Evolutionary conservation across 1,140 invertebrate genomes (phyloP), one percentile per base, ranked within the genome.

Genomic region (Globodera rostochiensis): DNA sequence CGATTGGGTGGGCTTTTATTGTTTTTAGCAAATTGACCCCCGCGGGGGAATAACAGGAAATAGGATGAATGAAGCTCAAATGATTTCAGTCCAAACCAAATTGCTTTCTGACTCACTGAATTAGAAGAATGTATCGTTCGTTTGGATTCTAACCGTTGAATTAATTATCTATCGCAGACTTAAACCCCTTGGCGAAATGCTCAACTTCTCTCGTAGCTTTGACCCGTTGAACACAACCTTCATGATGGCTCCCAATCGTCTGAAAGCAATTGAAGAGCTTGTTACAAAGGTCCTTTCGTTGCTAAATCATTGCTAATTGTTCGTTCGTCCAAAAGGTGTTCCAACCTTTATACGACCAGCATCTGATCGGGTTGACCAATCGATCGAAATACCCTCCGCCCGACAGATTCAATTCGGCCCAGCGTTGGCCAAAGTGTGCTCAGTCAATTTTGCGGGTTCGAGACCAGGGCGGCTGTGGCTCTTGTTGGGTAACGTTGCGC

Each of bases 401-500:
- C 7, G 46, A 71, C 25, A 11, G 67, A 46, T 81, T 81, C 74
- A 81, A 79, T 45, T 74, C 75, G 3, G 80, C 80, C 5, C 71
- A 78, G 60, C 46, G 80, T 11, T 81, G 80, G 80, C 47, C 70
- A 4, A 74, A 81, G 21, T 81, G 80, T 49, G 71, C 80, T 8
- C 60, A 81, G 46, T 67, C 60, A 36, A 81, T 81, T 15, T 49
- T 81, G 21, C 60, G 73, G 15, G 80, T 81, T 21, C 70, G 80
- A 21, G 74, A 81, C 57, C 80, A 81, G 49, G 80, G 80, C n/a
- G 80, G 80, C 19, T 81, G 80, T 70, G 80, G 80, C 6, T 81
- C 80, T 36, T 81, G 80, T 25, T 81, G 80, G 80, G 80, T 49
- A 49, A 9, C 3, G 13, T 73, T 36, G 57, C 13, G 19, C 46